Conservation (phyloP, 2,888 invertebrate species). For the Eumerus sabulonum region DNA sequence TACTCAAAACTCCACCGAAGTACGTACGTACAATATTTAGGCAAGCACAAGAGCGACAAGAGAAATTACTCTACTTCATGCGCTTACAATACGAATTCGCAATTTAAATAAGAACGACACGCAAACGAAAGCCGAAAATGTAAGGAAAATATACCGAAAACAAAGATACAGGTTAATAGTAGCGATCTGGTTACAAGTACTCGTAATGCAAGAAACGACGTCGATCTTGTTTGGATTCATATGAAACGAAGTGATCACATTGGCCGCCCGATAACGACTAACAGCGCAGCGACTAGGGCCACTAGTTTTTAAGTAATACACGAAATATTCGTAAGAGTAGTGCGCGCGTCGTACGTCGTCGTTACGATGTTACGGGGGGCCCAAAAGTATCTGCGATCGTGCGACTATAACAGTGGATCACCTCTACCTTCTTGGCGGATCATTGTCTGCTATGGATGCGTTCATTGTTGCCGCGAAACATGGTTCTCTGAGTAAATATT, state of each 20-base stretch:
- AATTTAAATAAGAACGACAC: too few species aligned
- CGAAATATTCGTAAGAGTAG: too few species aligned
- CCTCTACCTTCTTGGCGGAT: conserved; percentile 45
- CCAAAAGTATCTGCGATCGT: conserved; percentile 28
- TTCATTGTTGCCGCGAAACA: conserved; percentile 25
- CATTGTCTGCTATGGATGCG: conserved; percentile 10
- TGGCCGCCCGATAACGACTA: conserved; percentile 79
- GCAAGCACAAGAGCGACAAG: too few species aligned
- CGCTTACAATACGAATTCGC: background rate
- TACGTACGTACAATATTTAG: too few species aligned
- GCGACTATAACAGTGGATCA: conserved; percentile 31
- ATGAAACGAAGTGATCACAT: conserved; percentile 75
- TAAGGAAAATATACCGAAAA: conserved; percentile 10
- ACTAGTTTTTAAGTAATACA: conserved; percentile 75
- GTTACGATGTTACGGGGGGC: conserved; percentile 22
- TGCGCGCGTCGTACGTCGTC: conserved; percentile 31
- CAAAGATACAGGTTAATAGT: background rate
- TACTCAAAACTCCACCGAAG: too few species aligned
- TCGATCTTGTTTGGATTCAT: conserved; percentile 32
- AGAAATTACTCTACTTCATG: too few species aligned
- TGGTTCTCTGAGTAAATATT: conserved; percentile 5
- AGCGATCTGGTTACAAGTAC: background rate
- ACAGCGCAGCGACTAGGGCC: conserved; percentile 75
- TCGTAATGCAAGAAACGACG: conserved; percentile 14
- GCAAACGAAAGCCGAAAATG: background rate